Evolutionary conservation across 2,888 invertebrate species (phyloP).

Genomic region (Sesamia inferens): DNA sequence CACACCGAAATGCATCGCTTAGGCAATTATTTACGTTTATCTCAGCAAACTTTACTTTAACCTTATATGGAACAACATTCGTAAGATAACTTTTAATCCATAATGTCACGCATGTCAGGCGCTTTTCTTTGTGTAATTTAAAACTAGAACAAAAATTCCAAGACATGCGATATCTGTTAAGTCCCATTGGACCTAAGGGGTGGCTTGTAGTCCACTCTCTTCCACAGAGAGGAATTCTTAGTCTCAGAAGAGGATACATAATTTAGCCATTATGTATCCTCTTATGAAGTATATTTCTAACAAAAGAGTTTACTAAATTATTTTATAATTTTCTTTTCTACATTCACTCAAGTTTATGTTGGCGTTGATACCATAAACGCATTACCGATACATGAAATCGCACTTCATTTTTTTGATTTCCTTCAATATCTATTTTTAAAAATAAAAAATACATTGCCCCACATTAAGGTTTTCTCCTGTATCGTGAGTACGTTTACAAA

Average conservation of each 20-base stretch:
- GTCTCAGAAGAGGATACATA: neutral
- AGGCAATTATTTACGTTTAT: slow-evolving; percentile 68
- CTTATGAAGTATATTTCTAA: neutral
- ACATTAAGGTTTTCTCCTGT: no score
- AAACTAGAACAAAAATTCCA: neutral
- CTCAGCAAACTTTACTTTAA: slow-evolving; percentile 56
- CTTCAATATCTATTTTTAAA: neutral
- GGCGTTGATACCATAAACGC: slow-evolving; percentile 13
- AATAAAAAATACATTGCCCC: no score
- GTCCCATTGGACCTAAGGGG: neutral
- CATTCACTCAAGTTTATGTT: neutral
- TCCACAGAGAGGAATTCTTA: neutral
- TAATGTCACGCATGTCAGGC: slow-evolving; percentile 5
- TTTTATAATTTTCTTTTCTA: slow-evolving; percentile 7
- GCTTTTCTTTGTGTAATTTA: no score
- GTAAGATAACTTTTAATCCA: neutral
- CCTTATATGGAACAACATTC: slow-evolving; percentile 39
- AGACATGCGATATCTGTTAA: neutral
- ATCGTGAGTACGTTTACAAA: no score
- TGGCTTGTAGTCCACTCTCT: neutral
- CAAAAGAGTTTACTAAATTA: slow-evolving; percentile 11
- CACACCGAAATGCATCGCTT: slow-evolving; percentile 71
- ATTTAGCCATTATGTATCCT: no score
- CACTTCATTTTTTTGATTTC: slow-evolving; percentile 31
- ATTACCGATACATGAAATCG: slow-evolving; percentile 18